Base-by-base conservation (phyloP, 35 echinoderm and acorn worm genomes). In the Chiridota heheva region DNA sequence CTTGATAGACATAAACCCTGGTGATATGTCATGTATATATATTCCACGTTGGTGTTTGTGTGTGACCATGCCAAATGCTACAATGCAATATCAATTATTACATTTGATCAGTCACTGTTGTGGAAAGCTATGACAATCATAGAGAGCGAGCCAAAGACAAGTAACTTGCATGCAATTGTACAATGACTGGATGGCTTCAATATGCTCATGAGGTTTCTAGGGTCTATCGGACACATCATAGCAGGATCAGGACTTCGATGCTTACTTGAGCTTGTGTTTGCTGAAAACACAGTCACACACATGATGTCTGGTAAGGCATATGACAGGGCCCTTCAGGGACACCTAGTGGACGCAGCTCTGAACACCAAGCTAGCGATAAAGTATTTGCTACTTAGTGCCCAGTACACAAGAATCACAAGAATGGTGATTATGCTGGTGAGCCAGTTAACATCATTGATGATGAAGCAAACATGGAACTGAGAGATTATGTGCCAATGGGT, bases 71-170 rank as follows among this genome's bases (percentile, higher is more conserved):
- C 88, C 22, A 90, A 39, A 28, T 58, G 10, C 25, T 77, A 79
- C 28, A 70, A 84, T 56, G 42, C 29, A 43, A 90, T 70, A 1
- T 80, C 87, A 0, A 29, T 90, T 1, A 8, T 83, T 24, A 83
- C 78, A 61, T 77, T 84, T n/a, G n/a, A 88, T 36, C 76, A 88
- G 48, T 77, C 86, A 59, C 43, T 88, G 22, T 88, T 76, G 86
- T 88, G 43, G 76, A 82, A 82, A 67, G 76, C 86, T 7, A 48
- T 70, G 34, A 63, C 65, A 60, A 88, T 82, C 36, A 26, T 84
- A 20, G 62, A 81, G 49, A 70, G 10, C 25, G 85, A 41, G 27
- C 40, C 73, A 1, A 2, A 10, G 29, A 45, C 57, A 27, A 88
- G 76, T 58, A n/a, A n/a, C n/a, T n/a, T n/a, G n/a, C n/a, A n/a